A percentile compares a stretch with the other conserved stretches of the same genome.
These are phyloP conservation scores for Nesogale talazaci DNA, from an alignment of 2,113 vertebrate genomes.

Conservation along the genomic window DNA sequence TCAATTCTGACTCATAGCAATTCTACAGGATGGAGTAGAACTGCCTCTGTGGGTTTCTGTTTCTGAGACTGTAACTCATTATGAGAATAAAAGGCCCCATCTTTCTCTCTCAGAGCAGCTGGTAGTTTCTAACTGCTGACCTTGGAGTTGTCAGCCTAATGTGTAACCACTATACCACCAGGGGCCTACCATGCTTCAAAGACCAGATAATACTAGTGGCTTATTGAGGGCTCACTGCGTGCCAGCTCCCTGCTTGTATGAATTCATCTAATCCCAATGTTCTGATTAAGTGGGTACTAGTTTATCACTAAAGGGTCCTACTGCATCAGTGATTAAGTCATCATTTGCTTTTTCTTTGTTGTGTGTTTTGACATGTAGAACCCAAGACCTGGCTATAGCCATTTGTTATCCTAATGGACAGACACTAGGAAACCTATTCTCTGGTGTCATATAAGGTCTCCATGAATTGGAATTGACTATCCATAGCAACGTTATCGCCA, in stretches of 20 bases:
- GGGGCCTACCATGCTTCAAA: neutral
- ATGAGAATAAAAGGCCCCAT: too few relatives aligned
- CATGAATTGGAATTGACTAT: neutral
- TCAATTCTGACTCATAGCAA: too few relatives aligned
- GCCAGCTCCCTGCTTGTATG: neutral
- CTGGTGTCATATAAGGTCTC: neutral
- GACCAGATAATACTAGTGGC: neutral
- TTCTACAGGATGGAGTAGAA: too few relatives aligned
- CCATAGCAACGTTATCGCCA: neutral
- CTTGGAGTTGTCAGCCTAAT: too few relatives aligned
- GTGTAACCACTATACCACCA: too few relatives aligned
- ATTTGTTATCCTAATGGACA: neutral
- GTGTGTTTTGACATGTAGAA: neutral
- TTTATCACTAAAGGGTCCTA: neutral
- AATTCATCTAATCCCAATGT: slow-evolving; percentile 2
- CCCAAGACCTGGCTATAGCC: neutral
- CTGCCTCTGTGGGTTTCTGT: too few relatives aligned
- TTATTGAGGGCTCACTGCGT: neutral
- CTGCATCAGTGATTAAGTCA: neutral
- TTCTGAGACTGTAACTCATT: too few relatives aligned
- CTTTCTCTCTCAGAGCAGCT: too few relatives aligned
- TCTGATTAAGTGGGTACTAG: neutral
- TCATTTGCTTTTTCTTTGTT: neutral
- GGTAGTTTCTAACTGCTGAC: too few relatives aligned
- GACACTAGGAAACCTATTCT: neutral